Percentiles rank a stretch among this genome's conserved stretches.
Conservation (phyloP, 2,113 vertebrate genomes). For the Dromas ardeola region DNA sequence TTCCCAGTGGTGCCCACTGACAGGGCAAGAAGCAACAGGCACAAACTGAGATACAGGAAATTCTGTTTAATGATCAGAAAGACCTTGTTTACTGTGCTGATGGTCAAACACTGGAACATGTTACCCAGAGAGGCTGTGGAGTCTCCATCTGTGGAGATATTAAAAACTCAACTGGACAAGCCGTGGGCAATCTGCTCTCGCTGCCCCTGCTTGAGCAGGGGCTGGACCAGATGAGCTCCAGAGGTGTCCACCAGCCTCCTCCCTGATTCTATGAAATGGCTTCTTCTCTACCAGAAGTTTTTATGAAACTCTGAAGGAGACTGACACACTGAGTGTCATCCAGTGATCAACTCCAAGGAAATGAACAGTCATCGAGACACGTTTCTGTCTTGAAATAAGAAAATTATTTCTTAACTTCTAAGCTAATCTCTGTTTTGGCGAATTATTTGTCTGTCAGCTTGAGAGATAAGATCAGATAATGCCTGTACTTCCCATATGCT, state of each 20-base stretch:
- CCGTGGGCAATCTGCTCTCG: accelerated
- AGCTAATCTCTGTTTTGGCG: not conserved
- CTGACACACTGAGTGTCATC: not conserved
- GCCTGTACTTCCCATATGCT: not conserved
- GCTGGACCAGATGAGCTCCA: not conserved
- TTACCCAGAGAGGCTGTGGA: not conserved
- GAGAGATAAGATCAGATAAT: not conserved
- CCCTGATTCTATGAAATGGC: accelerated
- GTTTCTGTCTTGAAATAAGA: not conserved
- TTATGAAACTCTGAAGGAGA: not conserved
- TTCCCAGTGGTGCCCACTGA: not conserved
- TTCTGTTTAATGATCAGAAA: not conserved
- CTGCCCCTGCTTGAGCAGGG: not conserved
- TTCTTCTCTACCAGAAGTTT: not conserved
- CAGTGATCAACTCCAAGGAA: not conserved
- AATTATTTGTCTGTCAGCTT: not conserved
- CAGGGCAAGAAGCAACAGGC: not conserved
- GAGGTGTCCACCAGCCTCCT: not conserved
- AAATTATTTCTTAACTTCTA: not conserved
- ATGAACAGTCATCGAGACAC: not conserved
- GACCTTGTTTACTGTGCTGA: not conserved
- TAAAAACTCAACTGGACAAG: not conserved
- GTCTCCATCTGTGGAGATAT: not conserved
- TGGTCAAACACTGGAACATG: not conserved
- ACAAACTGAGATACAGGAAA: not conserved